phyloP scores from a whole-genome alignment of 2,888 invertebrate species.

The Callosobruchus maculatus region DNA sequence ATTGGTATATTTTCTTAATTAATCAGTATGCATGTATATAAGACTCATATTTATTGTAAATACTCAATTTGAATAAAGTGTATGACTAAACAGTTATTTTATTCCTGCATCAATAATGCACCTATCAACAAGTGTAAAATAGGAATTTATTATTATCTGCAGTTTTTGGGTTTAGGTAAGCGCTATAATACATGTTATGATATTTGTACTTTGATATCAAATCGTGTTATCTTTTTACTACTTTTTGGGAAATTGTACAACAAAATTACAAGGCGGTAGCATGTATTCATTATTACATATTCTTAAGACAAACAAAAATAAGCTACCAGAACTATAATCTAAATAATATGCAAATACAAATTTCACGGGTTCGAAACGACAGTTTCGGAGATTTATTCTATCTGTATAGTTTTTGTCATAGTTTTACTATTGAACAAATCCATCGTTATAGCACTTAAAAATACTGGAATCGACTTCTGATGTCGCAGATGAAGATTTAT shows the following conservation, averaged over 20 bases:
- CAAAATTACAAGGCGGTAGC: background rate
- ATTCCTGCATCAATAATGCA: background rate
- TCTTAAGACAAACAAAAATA: background rate
- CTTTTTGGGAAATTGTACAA: too few relatives aligned
- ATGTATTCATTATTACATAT: background rate
- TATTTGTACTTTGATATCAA: too few relatives aligned
- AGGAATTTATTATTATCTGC: too few relatives aligned
- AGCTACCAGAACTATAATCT: background rate
- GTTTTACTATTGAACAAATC: conserved; percentile 79
- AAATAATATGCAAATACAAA: background rate
- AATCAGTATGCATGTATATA: conserved; percentile 34
- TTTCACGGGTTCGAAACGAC: background rate
- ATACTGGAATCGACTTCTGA: conserved; percentile 83
- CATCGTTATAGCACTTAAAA: conserved; percentile 79
- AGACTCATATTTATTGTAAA: conserved; percentile 39
- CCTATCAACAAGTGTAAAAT: too few relatives aligned
- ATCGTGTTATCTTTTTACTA: too few relatives aligned
- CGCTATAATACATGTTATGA: too few relatives aligned
- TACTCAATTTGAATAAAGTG: conserved; percentile 37
- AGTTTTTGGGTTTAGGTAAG: too few relatives aligned
- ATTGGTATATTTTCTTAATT: conserved; percentile 24
- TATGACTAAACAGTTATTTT: conserved; percentile 23
- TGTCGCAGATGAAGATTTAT: conserved; percentile 75
- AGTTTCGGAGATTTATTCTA: background rate
- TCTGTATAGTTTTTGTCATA: conserved; percentile 28